Conservation (phyloP, 2,888 invertebrate species). For the Colostygia pectinataria region DNA sequence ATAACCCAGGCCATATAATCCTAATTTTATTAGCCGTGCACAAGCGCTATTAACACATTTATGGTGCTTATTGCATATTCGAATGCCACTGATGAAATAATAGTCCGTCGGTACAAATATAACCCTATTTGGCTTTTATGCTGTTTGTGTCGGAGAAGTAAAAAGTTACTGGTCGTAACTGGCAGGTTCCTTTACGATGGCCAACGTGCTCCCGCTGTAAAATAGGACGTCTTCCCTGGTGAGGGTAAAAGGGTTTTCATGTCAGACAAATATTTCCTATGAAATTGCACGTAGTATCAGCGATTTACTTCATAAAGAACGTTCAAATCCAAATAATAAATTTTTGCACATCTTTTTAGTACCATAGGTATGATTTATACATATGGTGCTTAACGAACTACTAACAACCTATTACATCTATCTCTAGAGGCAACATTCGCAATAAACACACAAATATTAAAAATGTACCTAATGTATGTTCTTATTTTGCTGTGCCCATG, state of each 20-base stretch:
- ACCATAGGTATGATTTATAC: no score
- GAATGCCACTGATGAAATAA: constrained; percentile 15
- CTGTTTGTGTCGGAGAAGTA: constrained; percentile 53
- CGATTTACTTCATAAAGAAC: background rate
- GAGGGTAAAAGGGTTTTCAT: constrained; percentile 44
- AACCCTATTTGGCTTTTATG: constrained; percentile 52
- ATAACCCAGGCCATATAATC: constrained; percentile 17
- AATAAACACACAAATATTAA: no score
- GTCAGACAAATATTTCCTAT: constrained; percentile 32
- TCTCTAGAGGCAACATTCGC: no score
- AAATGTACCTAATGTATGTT: no score
- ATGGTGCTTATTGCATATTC: constrained; percentile 24
- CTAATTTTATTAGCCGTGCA: constrained; percentile 21
- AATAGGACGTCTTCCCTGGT: constrained; percentile 39
- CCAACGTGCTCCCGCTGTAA: constrained; percentile 47
- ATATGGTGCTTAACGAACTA: no score
- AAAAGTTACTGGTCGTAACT: constrained; percentile 58
- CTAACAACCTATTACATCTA: no score
- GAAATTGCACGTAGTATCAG: constrained; percentile 13
- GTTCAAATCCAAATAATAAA: no score
- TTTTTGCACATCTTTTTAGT: no score
- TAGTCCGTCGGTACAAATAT: constrained; percentile 9
- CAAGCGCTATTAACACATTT: constrained; percentile 19
- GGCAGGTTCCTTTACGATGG: constrained; percentile 52
- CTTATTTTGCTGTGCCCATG: background rate